Evolutionary conservation across 2,888 invertebrate genomes (phyloP).

Genomic region (Lutraria lutraria): DNA sequence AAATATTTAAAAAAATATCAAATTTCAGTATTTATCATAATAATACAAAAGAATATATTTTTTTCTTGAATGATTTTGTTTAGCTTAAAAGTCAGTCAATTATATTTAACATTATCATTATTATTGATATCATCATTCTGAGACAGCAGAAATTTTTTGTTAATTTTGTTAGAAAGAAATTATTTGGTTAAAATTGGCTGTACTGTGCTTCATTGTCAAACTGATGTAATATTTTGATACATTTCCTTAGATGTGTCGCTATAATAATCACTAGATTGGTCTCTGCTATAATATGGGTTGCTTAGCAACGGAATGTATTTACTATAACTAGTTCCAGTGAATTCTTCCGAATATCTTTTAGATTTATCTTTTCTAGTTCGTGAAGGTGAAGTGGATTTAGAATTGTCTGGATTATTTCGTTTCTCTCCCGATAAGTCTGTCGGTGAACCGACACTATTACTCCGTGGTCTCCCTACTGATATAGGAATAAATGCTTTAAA

Average conservation of each 20-base stretch:
- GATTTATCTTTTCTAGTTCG: slow-evolving; percentile 64
- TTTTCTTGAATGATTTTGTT: neutral
- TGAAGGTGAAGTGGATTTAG: slow-evolving; percentile 54
- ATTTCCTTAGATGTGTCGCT: slow-evolving; percentile 82
- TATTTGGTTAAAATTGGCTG: slow-evolving; percentile 33
- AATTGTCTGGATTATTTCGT: slow-evolving; percentile 53
- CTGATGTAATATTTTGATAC: slow-evolving; percentile 80
- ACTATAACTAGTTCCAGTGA: slow-evolving; percentile 66
- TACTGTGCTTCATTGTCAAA: slow-evolving; percentile 73
- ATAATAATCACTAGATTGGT: slow-evolving; percentile 80
- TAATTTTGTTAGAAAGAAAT: neutral
- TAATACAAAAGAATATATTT: neutral
- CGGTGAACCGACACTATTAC: slow-evolving; percentile 72
- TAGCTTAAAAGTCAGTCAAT: neutral
- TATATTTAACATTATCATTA: neutral
- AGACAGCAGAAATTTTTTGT: neutral
- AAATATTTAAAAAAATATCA: neutral
- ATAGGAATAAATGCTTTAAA: slow-evolving; percentile 73
- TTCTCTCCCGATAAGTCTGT: slow-evolving; percentile 58
- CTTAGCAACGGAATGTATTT: slow-evolving; percentile 70
- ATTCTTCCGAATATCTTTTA: slow-evolving; percentile 73
- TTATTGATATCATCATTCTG: too few species aligned
- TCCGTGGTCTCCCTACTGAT: slow-evolving; percentile 64
- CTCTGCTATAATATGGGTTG: slow-evolving; percentile 63
- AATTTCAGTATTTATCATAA: neutral